A percentile compares a stretch with the other conserved stretches of the same genome.
Conservation (phyloP, 2,113 vertebrate species). For the Anarhynchus alexandrinus region DNA sequence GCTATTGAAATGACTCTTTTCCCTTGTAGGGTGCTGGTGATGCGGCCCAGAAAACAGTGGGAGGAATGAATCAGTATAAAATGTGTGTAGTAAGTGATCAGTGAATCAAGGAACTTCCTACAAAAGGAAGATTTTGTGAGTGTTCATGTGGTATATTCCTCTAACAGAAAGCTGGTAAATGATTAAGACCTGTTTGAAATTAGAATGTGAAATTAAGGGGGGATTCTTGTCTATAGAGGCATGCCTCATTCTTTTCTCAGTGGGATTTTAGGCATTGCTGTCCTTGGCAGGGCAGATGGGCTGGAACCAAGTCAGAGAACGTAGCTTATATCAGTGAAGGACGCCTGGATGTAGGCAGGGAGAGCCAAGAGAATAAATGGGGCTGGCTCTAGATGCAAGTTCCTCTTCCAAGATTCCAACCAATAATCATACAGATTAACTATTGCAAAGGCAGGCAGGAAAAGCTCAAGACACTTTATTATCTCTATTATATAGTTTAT, state of each 20-base stretch:
- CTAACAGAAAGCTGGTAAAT: not conserved
- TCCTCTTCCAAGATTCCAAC: not conserved
- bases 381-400: not conserved
- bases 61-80: not conserved
- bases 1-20: not conserved
- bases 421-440: not conserved
- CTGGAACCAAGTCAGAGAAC: not conserved
- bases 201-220: not conserved
- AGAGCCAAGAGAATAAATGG: not conserved
- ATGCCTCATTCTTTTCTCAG: not conserved
- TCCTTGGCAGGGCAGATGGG: not conserved
- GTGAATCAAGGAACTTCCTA: not conserved
- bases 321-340: not conserved
- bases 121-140: not conserved
- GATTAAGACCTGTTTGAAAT: not conserved
- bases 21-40: not conserved
- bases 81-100: not conserved
- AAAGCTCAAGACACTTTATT: not conserved
- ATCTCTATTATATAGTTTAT: not conserved
- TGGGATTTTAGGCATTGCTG: not conserved
- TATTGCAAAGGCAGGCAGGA: not conserved
- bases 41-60: not conserved
- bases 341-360: not conserved
- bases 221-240: not conserved
- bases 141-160: not conserved